These are phyloP conservation scores for Drosophila nannoptera DNA, from an alignment of 1,140 invertebrate species.

Conservation along the genomic window DNA sequence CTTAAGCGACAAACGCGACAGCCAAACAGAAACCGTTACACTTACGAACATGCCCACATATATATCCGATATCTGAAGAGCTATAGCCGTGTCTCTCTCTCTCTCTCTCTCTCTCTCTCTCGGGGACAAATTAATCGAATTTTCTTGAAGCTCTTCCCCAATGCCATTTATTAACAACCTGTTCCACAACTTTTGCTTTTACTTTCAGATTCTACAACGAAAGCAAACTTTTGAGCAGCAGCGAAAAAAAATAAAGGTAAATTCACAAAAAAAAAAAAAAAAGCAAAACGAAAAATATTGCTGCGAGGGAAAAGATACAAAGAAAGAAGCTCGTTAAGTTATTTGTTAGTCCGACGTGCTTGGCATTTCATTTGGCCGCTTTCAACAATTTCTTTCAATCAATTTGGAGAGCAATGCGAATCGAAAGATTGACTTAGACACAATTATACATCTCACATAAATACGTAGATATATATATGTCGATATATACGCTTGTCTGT, in stretches of 20 bases:
- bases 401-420: constrained; percentile 23
- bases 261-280: constrained; percentile 4
- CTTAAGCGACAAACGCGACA: constrained; percentile 46
- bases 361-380: constrained; percentile 28
- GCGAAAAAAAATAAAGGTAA: constrained; percentile 37
- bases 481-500: not conserved
- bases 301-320: not conserved
- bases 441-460: too few relatives aligned
- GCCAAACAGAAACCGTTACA: too few relatives aligned
- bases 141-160: constrained; percentile 6
- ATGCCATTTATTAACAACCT: constrained; percentile 17
- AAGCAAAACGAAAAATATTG: not conserved
- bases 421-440: constrained; percentile 12
- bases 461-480: not conserved
- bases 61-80: not conserved
- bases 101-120: too few relatives aligned
- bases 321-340: constrained; percentile 15
- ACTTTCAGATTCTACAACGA: constrained; percentile 62
- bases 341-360: constrained; percentile 31
- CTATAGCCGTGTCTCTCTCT: not conserved
- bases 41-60: not conserved
- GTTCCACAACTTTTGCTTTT: constrained; percentile 41
- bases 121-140: not conserved
- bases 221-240: constrained; percentile 47
- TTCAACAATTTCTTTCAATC: constrained; percentile 12